Base-by-base conservation (phyloP, 1,140 invertebrate species). In the Papilio xuthus region DNA sequence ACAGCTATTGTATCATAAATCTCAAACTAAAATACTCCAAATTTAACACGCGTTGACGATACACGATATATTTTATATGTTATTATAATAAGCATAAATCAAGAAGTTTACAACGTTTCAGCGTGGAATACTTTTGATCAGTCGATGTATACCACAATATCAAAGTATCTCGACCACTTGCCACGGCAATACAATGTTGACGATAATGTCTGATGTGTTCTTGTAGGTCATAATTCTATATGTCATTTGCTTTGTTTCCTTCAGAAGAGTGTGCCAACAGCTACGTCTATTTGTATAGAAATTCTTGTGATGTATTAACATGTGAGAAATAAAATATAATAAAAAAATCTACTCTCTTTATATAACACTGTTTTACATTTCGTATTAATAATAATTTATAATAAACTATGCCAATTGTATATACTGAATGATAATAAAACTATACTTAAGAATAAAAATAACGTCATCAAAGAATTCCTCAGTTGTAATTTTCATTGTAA, bases 221-320 rank as follows among this genome's bases (percentile, higher is more conserved):
- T 60, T 81, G 82, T 81, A 80, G 60, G 78, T 76, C 80, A 85
- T 87, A 82, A 86, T 87, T 88, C 85, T 83, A 79, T 87, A 83
- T 84, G 86, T 84, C 83, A 78, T 80, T 82, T 81, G 84, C 88
- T 91, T 89, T 91, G 86, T 88, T 87, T 81, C 82, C 81, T 70
- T 76, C 56, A 63, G 84, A 80, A 79, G 74, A 80, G 69, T 67
- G 80, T 90, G 89, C 88, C 89, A 90, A 89, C 85, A 82, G 60
- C 73, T 79, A 75, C 42, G 77, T 85, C 83, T 87, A 87, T 89
- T 89, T 88, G 83, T 84, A 85, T 77, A 74, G 79, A 84, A 80
- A 63, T 76, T 76, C 53, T 63, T 63, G 77, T 84, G 80, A 84
- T 83, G 78, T 86, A 84, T 80, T 76, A 63, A 80, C 26, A 79